Base-by-base conservation (phyloP, 2,113 vertebrate species). In the Mixornis gularis region DNA sequence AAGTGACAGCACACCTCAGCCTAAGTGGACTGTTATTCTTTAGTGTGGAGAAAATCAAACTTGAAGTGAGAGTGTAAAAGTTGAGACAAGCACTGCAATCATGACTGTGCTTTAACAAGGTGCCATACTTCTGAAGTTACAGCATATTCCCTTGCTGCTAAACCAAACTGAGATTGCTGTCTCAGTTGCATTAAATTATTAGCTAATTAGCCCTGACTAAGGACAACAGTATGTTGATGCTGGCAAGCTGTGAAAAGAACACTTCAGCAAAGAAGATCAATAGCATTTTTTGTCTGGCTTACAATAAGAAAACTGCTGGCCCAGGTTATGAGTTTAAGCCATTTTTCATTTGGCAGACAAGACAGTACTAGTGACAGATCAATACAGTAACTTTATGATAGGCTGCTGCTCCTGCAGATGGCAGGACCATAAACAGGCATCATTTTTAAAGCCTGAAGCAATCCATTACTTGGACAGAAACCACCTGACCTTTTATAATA, bases 191-290 rank as follows among this genome's bases (percentile, higher is more conserved):
- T 96, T 96, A 97, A 96, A 96, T 97, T 96, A 97, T 96, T 96
- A 96, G 95, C 87, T 96, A 96, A 97, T 97, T 96, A 97, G 92
- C 95, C 82, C 81, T 32, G 71, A 94, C 92, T 94, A 91, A 95
- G 92, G 94, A 96, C 88, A 96, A 96, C 91, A 94, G 73, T 51
- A 91, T 92, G 90, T 91, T 95, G 94, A 91, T 87, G 95, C 87
- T 97, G 95, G 94, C 95, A 96, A 95, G 86, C 96, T 96, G 96
- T 94, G 92, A 96, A 96, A 96, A 97, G 95, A 96, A 94, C 91
- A 94, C 93, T 96, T 94, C 95, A 89, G 89, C 80, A 65, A 87
- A 80, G 92, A 94, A 92, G 92, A 97, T 97, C 96, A 96, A 97
- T 95, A 89, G 89, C 78, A 93, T 95, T 96, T 95, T 94, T 95